Conservation (phyloP, 2,888 invertebrate species). For the Nemotelus pantherinus region DNA sequence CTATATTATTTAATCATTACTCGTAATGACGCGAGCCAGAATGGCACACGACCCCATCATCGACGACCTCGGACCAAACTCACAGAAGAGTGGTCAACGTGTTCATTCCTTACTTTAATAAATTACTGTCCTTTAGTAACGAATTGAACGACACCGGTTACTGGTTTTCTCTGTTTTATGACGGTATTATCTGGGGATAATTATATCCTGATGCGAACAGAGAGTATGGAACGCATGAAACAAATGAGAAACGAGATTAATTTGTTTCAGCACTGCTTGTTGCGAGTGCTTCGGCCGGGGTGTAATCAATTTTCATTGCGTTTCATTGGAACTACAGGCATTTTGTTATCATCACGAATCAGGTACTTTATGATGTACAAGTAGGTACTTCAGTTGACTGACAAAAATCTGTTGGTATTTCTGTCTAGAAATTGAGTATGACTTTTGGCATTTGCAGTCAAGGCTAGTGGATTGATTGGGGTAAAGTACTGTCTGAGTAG, state of each 20-base stretch:
- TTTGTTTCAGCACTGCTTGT: too few relatives aligned
- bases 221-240: neutral
- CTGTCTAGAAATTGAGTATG: too few relatives aligned
- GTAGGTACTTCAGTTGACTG: neutral
- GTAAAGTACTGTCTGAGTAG: too few relatives aligned
- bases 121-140: conserved; percentile 30
- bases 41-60: too few relatives aligned
- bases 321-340: too few relatives aligned
- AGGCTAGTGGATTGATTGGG: too few relatives aligned
- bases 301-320: too few relatives aligned
- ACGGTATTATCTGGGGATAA: conserved; percentile 19
- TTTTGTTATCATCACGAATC: too few relatives aligned
- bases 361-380: neutral
- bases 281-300: too few relatives aligned
- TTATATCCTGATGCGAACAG: conserved; percentile 8
- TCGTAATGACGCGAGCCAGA: neutral
- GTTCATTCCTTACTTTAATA: conserved; percentile 13
- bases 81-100: neutral
- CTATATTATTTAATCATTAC: conserved; percentile 29
- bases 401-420: neutral
- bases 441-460: too few relatives aligned
- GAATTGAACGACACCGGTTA: conserved; percentile 23
- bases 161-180: conserved; percentile 31
- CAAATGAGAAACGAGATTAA: neutral
- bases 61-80: too few relatives aligned